These are phyloP conservation scores for Cirrhinus molitorella DNA, from an alignment of 2,797 vertebrate genomes.

Conservation along the genomic window DNA sequence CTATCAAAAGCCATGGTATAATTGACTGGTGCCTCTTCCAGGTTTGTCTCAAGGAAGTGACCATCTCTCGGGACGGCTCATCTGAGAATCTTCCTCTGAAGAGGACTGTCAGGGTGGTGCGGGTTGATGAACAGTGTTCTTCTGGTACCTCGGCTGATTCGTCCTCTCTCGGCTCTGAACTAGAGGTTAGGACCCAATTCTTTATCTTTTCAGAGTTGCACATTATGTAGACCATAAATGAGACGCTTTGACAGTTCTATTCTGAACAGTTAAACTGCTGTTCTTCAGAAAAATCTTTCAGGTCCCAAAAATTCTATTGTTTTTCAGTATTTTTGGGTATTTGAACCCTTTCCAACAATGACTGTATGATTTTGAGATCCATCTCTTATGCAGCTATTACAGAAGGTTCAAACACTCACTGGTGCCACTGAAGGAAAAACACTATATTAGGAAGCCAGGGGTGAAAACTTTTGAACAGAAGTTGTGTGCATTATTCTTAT, in stretches of 20 bases:
- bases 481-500: too few relatives aligned
- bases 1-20: background rate
- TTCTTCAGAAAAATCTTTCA: too few relatives aligned
- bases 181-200: constrained; percentile 78
- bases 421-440: too few relatives aligned
- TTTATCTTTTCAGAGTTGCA: background rate
- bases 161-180: constrained; percentile 80
- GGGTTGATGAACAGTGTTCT: constrained; percentile 71
- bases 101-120: constrained; percentile 67
- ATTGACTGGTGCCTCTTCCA: background rate
- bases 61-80: constrained; percentile 68
- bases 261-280: too few relatives aligned
- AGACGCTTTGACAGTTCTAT: background rate
- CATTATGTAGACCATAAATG: background rate
- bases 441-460: too few relatives aligned
- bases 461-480: too few relatives aligned
- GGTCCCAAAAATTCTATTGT: too few relatives aligned
- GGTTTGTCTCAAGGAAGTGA: constrained; percentile 72
- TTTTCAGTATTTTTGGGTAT: too few relatives aligned
- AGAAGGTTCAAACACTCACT: too few relatives aligned
- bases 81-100: constrained; percentile 41
- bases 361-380: too few relatives aligned
- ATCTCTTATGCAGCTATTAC: too few relatives aligned
- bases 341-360: too few relatives aligned
- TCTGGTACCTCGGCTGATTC: constrained; percentile 78